Conservation (phyloP, 2,797 vertebrate species). For the Enteromius trimaculatus region DNA sequence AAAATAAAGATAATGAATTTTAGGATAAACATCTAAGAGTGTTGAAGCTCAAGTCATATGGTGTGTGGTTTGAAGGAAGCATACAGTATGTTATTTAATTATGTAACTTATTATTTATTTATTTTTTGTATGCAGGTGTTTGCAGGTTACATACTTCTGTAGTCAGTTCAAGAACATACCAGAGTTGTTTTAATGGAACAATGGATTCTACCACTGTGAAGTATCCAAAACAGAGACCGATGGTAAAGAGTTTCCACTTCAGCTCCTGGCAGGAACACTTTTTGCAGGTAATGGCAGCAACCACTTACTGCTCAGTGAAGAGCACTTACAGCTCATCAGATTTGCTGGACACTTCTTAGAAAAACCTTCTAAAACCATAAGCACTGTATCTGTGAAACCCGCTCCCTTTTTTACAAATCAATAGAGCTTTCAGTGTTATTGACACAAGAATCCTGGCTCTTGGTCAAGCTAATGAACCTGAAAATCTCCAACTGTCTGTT, state of each 20-base stretch:
- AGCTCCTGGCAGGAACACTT: conserved; percentile 18
- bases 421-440: conserved; percentile 71
- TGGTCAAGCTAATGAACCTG: conserved; percentile 75
- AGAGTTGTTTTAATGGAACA: conserved; percentile 2
- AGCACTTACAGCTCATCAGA: conserved; percentile 41
- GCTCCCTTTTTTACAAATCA: conserved; percentile 68
- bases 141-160: neutral
- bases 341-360: conserved; percentile 32
- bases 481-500: conserved; percentile 77
- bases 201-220: conserved; percentile 17
- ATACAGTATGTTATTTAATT: too few species aligned
- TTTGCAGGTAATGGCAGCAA: conserved; percentile 47
- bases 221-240: conserved; percentile 34
- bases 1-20: neutral
- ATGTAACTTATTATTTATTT: neutral
- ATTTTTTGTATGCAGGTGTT: neutral
- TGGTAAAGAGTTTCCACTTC: conserved; percentile 19
- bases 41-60: neutral
- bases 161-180: neutral
- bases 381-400: conserved; percentile 67
- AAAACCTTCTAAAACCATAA: conserved; percentile 69
- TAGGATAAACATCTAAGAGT: neutral
- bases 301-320: conserved; percentile 32
- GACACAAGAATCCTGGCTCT: conserved; percentile 71
- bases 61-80: too few species aligned